phyloP scores from a whole-genome alignment of 2,113 vertebrate genomes.

The Chlamydotis undulata region DNA sequence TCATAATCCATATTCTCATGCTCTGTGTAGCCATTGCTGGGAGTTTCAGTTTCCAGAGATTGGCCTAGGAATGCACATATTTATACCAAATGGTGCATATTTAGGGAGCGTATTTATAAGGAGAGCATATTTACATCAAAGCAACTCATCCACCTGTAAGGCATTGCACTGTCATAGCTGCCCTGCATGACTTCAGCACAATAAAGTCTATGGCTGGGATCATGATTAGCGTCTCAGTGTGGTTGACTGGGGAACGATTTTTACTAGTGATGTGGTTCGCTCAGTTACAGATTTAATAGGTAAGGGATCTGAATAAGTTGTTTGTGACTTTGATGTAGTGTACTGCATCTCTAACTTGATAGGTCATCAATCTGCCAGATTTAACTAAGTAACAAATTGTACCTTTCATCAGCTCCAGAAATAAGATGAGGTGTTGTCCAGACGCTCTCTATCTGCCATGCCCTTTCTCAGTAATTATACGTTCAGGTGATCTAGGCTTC shows the following conservation, averaged over 20 bases:
- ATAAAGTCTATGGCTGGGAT: background rate
- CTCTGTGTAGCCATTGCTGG: background rate
- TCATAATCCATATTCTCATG: background rate
- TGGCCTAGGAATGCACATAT: background rate
- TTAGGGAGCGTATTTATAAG: background rate
- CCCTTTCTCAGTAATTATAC: background rate
- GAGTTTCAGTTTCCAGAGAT: background rate
- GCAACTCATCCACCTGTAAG: background rate
- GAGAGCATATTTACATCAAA: background rate
- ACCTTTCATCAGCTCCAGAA: background rate
- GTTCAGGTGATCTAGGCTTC: background rate
- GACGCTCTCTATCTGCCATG: background rate
- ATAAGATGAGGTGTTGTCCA: background rate
- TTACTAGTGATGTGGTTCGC: background rate
- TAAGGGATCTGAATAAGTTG: background rate
- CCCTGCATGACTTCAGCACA: background rate
- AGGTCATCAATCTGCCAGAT: conserved; percentile 38
- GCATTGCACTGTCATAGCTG: background rate
- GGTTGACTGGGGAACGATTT: background rate
- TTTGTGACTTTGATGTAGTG: conserved; percentile 49
- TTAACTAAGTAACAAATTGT: conserved; percentile 11
- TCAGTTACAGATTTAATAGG: background rate
- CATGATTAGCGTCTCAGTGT: background rate
- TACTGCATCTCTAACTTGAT: background rate
- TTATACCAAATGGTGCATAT: background rate